Evolutionary conservation across 2,888 invertebrate genomes (phyloP).

Genomic region (Gymnocheta viridis): DNA sequence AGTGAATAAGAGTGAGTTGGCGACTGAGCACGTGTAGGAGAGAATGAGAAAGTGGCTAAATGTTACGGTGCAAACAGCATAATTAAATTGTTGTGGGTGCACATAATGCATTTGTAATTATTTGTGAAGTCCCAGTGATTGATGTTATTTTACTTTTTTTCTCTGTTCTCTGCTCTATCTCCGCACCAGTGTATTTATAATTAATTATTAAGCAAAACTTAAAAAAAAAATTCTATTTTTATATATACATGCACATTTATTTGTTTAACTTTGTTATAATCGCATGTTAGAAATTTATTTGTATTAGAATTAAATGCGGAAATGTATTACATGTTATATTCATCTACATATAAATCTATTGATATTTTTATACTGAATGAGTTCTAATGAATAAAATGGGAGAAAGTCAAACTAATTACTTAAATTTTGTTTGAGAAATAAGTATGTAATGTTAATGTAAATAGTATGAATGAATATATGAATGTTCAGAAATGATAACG

Average conservation of each 20-base stretch:
- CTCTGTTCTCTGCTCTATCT: neutral
- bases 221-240: neutral
- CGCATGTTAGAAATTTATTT: neutral
- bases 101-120: conserved; percentile 67
- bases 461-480: too few relatives aligned
- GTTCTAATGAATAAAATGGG: too few relatives aligned
- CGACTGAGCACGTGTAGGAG: neutral
- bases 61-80: conserved; percentile 61
- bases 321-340: too few relatives aligned
- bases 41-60: neutral
- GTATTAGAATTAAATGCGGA: neutral
- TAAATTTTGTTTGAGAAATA: too few relatives aligned
- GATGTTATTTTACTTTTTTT: conserved; percentile 44
- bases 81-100: conserved; percentile 66
- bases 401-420: too few relatives aligned
- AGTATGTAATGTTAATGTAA: too few relatives aligned
- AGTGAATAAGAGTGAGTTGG: conserved; percentile 15
- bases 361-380: neutral
- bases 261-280: neutral
- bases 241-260: neutral
- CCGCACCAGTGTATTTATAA: neutral
- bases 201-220: neutral
- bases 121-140: conserved; percentile 63
- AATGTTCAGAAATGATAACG: too few relatives aligned
- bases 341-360: too few relatives aligned